A percentile compares a stretch with the other conserved stretches of the same genome.
These are phyloP conservation scores for Psylliodes chrysocephalus DNA, from an alignment of 2,888 invertebrate genomes.

Conservation along the genomic window DNA sequence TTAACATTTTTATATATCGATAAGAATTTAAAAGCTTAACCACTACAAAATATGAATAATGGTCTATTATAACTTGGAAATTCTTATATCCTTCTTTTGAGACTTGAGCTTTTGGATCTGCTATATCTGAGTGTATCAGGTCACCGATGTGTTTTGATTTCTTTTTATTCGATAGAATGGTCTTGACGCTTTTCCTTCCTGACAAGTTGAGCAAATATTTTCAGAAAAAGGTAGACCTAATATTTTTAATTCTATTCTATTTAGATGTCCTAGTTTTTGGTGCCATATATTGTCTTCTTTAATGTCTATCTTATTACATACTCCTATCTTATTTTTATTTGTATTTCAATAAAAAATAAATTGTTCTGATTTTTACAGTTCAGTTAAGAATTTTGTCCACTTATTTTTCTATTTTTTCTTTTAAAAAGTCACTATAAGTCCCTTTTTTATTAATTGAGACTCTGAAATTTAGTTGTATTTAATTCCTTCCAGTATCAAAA, in stretches of 20 bases:
- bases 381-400: no score
- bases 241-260: conserved; percentile 11
- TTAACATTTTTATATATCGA: conserved; percentile 38
- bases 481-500: conserved; percentile 12
- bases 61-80: conserved; percentile 40
- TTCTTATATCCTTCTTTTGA: conserved; percentile 37
- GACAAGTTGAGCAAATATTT: conserved; percentile 7
- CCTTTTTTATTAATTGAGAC: no score
- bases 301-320: no score
- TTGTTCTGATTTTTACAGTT: no score
- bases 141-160: conserved; percentile 25
- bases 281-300: not conserved
- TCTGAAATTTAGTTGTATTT: conserved; percentile 10
- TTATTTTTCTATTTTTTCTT: no score
- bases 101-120: conserved; percentile 33
- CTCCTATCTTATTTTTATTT: no score
- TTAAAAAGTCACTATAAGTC: no score
- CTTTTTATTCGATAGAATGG: no score
- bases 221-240: conserved; percentile 12
- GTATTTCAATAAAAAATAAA: no score
- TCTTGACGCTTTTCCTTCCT: conserved; percentile 7
- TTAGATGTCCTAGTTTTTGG: conserved; percentile 7
- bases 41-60: conserved; percentile 37
- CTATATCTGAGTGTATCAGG: conserved; percentile 41
- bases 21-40: conserved; percentile 35